Base-by-base conservation (phyloP, 2,797 vertebrate genomes). In the Tragelaphus oryx region DNA sequence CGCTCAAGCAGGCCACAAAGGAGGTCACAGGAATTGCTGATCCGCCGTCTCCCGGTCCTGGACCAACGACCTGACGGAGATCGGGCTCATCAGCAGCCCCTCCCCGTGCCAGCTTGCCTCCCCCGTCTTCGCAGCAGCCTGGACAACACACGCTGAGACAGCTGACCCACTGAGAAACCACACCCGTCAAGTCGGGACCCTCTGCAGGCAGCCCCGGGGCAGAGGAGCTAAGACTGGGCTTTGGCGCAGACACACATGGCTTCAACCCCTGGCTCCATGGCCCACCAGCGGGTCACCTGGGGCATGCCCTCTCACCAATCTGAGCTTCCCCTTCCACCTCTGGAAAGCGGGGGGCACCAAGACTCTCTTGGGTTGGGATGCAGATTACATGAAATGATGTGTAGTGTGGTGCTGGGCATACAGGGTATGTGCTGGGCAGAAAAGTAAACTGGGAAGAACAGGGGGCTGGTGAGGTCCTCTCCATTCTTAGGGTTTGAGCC, bases 21-120 rank as follows among this genome's bases (percentile, higher is more conserved):
- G 86, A 81, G 93, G 93, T 59, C 86, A 33, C 37, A 2, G 60
- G 55, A 93, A 93, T 57, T n/a, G 96, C 96, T 96, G 92, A 93
- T 86, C 89, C 5, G 26, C 57, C 52, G 37, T 17, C 55, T 71
- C 54, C 30, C 28, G 12, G 4, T 54, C 80, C 54, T 24, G 24
- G 82, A 75, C 90, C 24, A 75, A 54, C 1, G 48, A 33, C 55
- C 76, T 5, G 48, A 84, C 8, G 7, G n/a, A 79, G 80, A 62
- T 22, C 16, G 41, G 24, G 82, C 4, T 60, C 68, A 28, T 57
- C 8, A 1, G 52, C 2, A 10, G 22, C 74, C 55, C 80, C 6
- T 11, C 59, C 11, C 0, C 0, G 0, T 33, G 22, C 78, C 59
- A 52, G 33, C 81, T 4, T 48, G 41, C 62, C 62, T 26, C 75